phyloP scores from a whole-genome alignment of 2,888 invertebrate genomes.

The Sipha maydis region DNA sequence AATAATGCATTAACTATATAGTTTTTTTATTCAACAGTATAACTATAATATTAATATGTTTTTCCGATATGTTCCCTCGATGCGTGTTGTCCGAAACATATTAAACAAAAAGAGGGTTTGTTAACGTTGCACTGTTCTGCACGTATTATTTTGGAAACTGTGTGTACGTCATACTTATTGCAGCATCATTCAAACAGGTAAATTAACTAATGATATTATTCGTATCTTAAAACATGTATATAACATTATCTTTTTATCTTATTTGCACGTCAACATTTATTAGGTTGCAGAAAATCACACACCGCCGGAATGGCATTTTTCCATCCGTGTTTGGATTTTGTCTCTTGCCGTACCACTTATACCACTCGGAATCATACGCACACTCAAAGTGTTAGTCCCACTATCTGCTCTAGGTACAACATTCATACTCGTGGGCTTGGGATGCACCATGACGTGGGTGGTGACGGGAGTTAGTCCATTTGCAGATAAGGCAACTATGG shows the following conservation, averaged over 20 bases:
- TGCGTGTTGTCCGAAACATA: neutral
- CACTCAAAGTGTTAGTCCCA: conserved; percentile 86
- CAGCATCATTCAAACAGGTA: conserved; percentile 77
- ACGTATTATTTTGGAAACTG: conserved; percentile 66
- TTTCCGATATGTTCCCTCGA: neutral
- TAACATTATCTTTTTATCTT: neutral
- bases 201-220: neutral
- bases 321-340: conserved; percentile 76
- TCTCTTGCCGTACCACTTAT: conserved; percentile 77
- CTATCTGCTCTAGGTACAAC: conserved; percentile 89
- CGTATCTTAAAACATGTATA: neutral
- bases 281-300: conserved; percentile 65
- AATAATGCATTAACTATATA: neutral
- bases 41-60: neutral
- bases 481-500: neutral
- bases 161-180: conserved; percentile 82
- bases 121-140: conserved; percentile 66
- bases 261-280: neutral
- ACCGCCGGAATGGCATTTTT: conserved; percentile 51
- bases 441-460: conserved; percentile 65
- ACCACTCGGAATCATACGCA: conserved; percentile 78
- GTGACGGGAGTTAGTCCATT: conserved; percentile 75
- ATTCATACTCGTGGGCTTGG: conserved; percentile 80
- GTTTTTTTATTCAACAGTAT: neutral
- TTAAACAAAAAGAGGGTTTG: conserved; percentile 64